phyloP scores from a whole-genome alignment of 1,140 invertebrate species.

The Odontomachus brunneus region DNA sequence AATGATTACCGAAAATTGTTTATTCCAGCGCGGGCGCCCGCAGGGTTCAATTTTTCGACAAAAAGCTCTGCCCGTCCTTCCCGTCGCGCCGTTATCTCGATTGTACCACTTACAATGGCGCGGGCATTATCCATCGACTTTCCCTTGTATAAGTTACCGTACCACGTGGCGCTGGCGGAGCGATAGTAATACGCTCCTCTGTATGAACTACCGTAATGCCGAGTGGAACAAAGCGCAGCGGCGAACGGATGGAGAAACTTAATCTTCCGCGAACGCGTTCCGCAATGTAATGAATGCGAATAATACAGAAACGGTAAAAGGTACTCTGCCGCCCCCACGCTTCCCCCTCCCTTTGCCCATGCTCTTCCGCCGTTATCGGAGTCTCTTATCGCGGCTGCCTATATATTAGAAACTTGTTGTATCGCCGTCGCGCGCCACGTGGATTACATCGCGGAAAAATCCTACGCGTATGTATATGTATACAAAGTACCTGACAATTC shows the following conservation, averaged over 20 bases:
- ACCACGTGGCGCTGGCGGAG: conserved; percentile 37
- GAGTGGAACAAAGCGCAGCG: conserved; percentile 65
- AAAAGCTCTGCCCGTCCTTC: conserved; percentile 27
- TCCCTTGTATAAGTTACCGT: conserved; percentile 46
- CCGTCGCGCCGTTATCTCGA: conserved; percentile 30
- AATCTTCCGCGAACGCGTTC: conserved; percentile 68
- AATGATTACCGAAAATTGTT: conserved; percentile 29
- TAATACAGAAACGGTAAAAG: conserved; percentile 68
- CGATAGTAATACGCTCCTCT: conserved; percentile 63
- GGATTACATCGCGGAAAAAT: neutral
- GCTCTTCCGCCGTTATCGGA: conserved; percentile 35
- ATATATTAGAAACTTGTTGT: conserved; percentile 53
- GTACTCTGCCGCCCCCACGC: neutral
- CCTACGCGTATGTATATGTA: too few species aligned
- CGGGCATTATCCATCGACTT: conserved; percentile 66
- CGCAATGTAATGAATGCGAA: conserved; percentile 67
- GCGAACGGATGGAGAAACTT: conserved; percentile 67
- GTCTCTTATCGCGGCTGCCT: conserved; percentile 48
- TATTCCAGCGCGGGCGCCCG: neutral
- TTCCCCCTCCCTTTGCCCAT: neutral
- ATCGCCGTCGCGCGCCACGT: conserved; percentile 20
- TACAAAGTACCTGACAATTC: too few species aligned
- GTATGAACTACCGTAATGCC: conserved; percentile 63
- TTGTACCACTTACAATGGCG: conserved; percentile 41
- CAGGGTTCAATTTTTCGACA: conserved; percentile 38